Conservation (phyloP, 2,888 invertebrate genomes). For the Dynastes maya region DNA sequence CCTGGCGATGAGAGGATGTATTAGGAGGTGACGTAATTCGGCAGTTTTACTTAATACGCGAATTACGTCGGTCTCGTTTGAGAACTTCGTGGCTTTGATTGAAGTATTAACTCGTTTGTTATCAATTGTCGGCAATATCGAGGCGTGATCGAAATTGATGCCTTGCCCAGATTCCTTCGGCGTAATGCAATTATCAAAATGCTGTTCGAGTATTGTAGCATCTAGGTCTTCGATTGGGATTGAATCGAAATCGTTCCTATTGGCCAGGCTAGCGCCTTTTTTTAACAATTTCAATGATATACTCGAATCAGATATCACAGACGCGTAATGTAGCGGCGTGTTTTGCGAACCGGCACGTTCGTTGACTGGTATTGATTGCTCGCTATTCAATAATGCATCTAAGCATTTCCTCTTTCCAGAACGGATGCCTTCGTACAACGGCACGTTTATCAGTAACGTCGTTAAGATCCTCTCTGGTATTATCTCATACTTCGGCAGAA, state of each 20-base stretch:
- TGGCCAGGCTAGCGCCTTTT: conserved; percentile 82
- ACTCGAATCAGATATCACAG: conserved; percentile 59
- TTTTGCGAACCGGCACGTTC: conserved; percentile 63
- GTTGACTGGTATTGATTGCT: conserved; percentile 5
- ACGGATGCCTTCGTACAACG: conserved; percentile 71
- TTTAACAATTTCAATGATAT: conserved; percentile 73
- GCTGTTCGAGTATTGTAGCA: conserved; percentile 78
- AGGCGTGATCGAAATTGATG: conserved; percentile 71
- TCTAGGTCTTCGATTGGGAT: conserved; percentile 83
- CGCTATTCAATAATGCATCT: conserved; percentile 2
- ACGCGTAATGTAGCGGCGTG: conserved; percentile 65
- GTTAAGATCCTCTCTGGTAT: conserved; percentile 56
- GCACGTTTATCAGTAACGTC: conserved; percentile 62
- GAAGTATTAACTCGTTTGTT: not conserved
- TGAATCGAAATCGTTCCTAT: conserved; percentile 77
- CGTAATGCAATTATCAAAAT: conserved; percentile 81
- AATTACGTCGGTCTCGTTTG: conserved; percentile 82
- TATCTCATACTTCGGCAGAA: conserved; percentile 70
- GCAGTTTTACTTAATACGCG: conserved; percentile 80
- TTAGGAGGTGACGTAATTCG: conserved; percentile 80
- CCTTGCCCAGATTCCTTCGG: conserved; percentile 31
- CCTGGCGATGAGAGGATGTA: conserved; percentile 86
- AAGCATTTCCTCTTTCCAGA: conserved; percentile 74
- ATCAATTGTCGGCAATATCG: not conserved
- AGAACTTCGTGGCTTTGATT: no score